phyloP scores from a whole-genome alignment of 1,140 invertebrate genomes.

The Drosophila subpulchrella region DNA sequence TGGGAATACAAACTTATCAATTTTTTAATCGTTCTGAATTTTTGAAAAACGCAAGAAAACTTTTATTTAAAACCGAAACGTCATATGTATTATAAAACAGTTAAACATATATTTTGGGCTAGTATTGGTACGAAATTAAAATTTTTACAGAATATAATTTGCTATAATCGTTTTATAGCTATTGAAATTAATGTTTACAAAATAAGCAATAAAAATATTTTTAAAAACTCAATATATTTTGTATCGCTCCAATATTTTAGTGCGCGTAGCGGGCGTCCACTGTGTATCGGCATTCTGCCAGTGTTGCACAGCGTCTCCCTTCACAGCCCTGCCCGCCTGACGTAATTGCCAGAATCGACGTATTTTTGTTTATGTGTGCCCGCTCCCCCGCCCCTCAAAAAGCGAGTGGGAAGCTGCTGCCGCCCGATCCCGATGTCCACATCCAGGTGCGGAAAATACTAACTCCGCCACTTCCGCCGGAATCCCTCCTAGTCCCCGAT shows the following conservation, averaged over 20 bases:
- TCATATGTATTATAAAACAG: no score
- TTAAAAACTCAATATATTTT: no score
- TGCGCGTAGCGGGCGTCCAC: neutral
- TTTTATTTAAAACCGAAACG: no score
- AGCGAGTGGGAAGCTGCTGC: slow-evolving; percentile 5
- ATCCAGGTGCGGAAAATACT: slow-evolving; percentile 13
- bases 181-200: neutral
- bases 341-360: slow-evolving; percentile 56
- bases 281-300: slow-evolving; percentile 12
- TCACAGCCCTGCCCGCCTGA: slow-evolving; percentile 38
- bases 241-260: neutral
- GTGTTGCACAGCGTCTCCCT: slow-evolving; percentile 24
- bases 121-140: no score
- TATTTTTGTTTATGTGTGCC: slow-evolving; percentile 68
- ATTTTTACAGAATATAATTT: no score
- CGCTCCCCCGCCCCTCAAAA: slow-evolving; percentile 6
- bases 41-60: no score
- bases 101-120: no score
- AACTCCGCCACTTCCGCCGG: neutral
- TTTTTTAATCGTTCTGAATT: no score
- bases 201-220: neutral
- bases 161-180: no score
- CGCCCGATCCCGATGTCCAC: slow-evolving; percentile 9
- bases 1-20: no score
- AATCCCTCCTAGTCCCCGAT: slow-evolving; percentile 12